Conservation (phyloP, 1,140 invertebrate genomes). For the Eriosoma lanigerum region DNA sequence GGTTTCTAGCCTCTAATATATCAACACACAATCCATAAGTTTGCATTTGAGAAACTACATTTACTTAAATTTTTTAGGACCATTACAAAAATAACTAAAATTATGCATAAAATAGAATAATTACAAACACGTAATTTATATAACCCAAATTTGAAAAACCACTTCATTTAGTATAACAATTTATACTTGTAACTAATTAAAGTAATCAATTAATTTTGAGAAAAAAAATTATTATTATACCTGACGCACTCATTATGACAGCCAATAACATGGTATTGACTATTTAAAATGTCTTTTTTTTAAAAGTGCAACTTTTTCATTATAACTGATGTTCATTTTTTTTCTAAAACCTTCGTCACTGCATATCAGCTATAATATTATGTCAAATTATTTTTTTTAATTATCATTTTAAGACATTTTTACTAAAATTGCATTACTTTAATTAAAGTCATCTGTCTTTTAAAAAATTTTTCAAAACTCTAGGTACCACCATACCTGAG, state of each 20-base stretch:
- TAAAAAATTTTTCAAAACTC: not conserved
- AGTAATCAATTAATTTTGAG: too few species aligned
- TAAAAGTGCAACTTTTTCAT: constrained; percentile 1
- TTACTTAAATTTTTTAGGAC: too few species aligned
- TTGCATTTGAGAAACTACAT: too few species aligned
- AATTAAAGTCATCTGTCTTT: not conserved
- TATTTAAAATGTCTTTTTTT: constrained; percentile 7
- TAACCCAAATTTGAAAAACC: not conserved
- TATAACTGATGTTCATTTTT: not conserved
- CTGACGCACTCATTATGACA: not conserved
- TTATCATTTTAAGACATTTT: too few species aligned
- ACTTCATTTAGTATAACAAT: not conserved
- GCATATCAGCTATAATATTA: not conserved
- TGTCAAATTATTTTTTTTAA: not conserved
- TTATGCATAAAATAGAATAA: not conserved
- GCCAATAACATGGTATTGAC: not conserved
- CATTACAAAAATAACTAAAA: not conserved
- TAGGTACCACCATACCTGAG: not conserved
- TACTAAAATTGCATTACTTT: not conserved
- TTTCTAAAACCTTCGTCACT: not conserved
- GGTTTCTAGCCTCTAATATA: too few species aligned
- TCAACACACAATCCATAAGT: too few species aligned
- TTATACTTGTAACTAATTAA: not conserved
- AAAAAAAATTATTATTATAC: not conserved
- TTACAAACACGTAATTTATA: not conserved